phyloP scores from a whole-genome alignment of 1,140 invertebrate genomes.

The Trachymyrmex septentrionalis region DNA sequence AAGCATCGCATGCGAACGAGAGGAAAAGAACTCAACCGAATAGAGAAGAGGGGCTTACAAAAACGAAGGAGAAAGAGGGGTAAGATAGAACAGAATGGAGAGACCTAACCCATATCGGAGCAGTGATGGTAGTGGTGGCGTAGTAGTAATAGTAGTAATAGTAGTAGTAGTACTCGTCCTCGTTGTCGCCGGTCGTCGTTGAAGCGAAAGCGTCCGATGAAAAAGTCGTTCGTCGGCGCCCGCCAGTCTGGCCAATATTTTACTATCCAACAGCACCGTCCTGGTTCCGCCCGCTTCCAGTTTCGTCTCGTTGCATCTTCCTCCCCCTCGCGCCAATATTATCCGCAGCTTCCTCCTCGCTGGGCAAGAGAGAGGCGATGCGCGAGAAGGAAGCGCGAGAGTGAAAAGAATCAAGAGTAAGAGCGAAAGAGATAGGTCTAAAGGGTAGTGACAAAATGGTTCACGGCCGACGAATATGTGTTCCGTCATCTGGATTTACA shows the following conservation, averaged over 20 bases:
- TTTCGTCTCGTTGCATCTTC: not conserved
- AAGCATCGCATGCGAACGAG: constrained; percentile 27
- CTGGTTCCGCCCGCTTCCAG: constrained; percentile 29
- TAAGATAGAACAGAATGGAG: constrained; percentile 11
- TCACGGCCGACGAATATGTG: constrained; percentile 66
- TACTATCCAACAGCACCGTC: constrained; percentile 72
- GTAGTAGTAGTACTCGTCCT: constrained; percentile 45
- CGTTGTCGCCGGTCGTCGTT: constrained; percentile 63
- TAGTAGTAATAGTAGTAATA: too few species aligned
- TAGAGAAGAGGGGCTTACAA: not conserved
- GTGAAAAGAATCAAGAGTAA: not conserved
- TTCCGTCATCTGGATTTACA: constrained; percentile 57
- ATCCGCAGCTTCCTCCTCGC: constrained; percentile 63
- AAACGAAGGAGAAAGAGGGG: not conserved
- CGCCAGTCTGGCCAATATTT: constrained; percentile 81
- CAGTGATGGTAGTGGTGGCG: not conserved
- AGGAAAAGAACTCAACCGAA: not conserved
- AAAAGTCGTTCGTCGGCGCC: constrained; percentile 77
- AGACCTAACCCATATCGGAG: constrained; percentile 26
- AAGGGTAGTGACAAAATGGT: constrained; percentile 23
- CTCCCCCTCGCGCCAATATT: constrained; percentile 49
- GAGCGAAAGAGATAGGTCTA: not conserved
- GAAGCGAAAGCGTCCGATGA: constrained; percentile 69
- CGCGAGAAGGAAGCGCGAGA: not conserved
- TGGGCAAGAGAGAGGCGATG: constrained; percentile 30